Percentiles rank a stretch among this genome's conserved stretches.
phyloP scores from a whole-genome alignment of 2,113 vertebrate species.

The Phylloscopus trochilus region DNA sequence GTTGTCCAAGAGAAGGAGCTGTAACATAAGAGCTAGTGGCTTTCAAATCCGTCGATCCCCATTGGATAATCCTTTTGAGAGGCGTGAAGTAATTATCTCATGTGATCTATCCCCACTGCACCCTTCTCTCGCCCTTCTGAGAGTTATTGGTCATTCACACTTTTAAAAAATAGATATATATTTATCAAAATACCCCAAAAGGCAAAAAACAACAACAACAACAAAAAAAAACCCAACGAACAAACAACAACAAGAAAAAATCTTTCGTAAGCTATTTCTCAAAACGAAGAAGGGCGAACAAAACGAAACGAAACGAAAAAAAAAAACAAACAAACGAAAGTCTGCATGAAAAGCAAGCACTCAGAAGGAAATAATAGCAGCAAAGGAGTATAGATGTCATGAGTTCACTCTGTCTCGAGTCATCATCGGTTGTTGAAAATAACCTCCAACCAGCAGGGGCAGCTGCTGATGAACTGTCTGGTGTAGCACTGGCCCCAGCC shows the following conservation, averaged over 20 bases:
- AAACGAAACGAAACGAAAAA: background rate
- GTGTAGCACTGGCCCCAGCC: conserved; percentile 99
- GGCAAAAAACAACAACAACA: background rate
- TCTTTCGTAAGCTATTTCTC: conserved; percentile 77
- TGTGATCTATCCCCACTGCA: background rate
- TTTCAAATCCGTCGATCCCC: background rate
- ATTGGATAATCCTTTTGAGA: background rate
- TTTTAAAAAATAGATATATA: conserved; percentile 5
- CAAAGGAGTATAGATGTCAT: conserved; percentile 74
- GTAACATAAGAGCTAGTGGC: background rate
- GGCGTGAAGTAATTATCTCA: background rate
- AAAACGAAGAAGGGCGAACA: background rate
- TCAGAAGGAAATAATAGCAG: conserved; percentile 81
- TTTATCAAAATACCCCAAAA: conserved; percentile 31
- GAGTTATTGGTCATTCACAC: conserved; percentile 64
- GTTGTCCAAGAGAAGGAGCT: conserved; percentile 16
- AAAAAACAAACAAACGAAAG: background rate
- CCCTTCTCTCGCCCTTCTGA: conserved; percentile 32
- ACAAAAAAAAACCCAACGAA: background rate
- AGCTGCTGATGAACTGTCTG: conserved; percentile 98
- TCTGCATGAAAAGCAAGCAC: conserved; percentile 80
- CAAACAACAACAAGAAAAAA: background rate
- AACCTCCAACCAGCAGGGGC: conserved; percentile 98
- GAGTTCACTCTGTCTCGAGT: conserved; percentile 59
- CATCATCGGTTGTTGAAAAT: conserved; percentile 97